Evolutionary conservation across 1,140 invertebrate species (phyloP).

Genomic region (Mylabris phalerata): DNA sequence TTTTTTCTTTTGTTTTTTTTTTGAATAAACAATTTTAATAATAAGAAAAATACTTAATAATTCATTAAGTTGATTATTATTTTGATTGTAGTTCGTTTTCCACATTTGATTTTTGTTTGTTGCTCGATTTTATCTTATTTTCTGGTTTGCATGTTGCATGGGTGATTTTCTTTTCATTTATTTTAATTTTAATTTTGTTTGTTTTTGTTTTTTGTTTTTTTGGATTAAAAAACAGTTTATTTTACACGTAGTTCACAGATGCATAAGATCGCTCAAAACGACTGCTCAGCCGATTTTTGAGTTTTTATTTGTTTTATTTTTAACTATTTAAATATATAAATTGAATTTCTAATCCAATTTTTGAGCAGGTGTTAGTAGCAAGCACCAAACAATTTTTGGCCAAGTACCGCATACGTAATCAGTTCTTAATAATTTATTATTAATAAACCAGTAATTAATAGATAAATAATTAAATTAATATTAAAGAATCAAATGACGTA

Average conservation of each 20-base stretch:
- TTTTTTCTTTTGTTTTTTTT: slow-evolving; percentile 1
- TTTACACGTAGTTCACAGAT: slow-evolving; percentile 38
- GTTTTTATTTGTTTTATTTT: slow-evolving; percentile 10
- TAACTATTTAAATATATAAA: slow-evolving; percentile 1
- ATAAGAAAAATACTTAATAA: slow-evolving; percentile 13
- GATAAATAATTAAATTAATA: too few species aligned
- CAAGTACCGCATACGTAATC: slow-evolving; percentile 11
- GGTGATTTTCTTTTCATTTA: slow-evolving; percentile 2
- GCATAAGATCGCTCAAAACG: slow-evolving; percentile 44
- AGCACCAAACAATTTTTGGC: slow-evolving; percentile 12
- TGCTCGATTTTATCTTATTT: slow-evolving; percentile 23
- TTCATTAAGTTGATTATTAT: slow-evolving; percentile 15
- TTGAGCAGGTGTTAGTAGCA: slow-evolving; percentile 10
- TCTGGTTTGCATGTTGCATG: slow-evolving; percentile 36
- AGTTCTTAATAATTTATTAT: neutral
- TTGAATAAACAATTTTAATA: slow-evolving; percentile 10
- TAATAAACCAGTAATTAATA: neutral
- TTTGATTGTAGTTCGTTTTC: slow-evolving; percentile 23
- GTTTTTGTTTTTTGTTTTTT: slow-evolving; percentile 9
- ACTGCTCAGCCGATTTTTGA: slow-evolving; percentile 33
- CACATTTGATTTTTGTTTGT: slow-evolving; percentile 25
- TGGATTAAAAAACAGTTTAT: slow-evolving; percentile 12
- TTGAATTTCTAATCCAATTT: too few species aligned
- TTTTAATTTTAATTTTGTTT: neutral
- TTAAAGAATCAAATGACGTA: too few species aligned